Conservation (phyloP, 2,797 vertebrate genomes). For the Poecile montanus region DNA sequence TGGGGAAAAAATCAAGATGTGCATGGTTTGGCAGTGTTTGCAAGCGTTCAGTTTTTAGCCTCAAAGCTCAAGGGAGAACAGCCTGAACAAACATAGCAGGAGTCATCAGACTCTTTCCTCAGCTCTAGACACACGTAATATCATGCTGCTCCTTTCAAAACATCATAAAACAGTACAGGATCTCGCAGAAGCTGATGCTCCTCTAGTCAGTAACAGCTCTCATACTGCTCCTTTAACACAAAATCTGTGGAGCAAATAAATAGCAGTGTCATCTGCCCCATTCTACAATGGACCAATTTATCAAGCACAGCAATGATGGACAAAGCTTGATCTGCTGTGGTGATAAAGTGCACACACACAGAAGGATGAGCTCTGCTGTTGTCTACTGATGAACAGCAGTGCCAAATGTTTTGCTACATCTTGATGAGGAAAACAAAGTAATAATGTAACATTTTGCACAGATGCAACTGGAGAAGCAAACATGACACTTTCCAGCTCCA, state of each 20-base stretch:
- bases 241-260: background rate
- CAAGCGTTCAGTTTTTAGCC: background rate
- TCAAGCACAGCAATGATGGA: background rate
- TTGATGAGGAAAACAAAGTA: background rate
- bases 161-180: background rate
- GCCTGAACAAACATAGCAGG: background rate
- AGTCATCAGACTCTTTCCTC: background rate
- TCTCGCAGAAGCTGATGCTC: background rate
- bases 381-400: background rate
- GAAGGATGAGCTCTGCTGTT: background rate
- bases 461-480: background rate
- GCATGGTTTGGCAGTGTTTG: background rate
- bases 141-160: background rate
- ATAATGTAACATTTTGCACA: background rate
- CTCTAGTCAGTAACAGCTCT: background rate
- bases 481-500: background rate
- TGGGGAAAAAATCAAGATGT: background rate
- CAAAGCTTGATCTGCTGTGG: background rate
- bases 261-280: background rate
- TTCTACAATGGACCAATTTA: background rate
- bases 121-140: background rate
- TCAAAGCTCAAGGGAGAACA: constrained; percentile 9
- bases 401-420: background rate
- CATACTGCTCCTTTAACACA: background rate
- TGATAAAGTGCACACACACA: background rate